These are phyloP conservation scores for Bradypodion pumilum DNA, from an alignment of 2,797 vertebrate species.

Conservation along the genomic window DNA sequence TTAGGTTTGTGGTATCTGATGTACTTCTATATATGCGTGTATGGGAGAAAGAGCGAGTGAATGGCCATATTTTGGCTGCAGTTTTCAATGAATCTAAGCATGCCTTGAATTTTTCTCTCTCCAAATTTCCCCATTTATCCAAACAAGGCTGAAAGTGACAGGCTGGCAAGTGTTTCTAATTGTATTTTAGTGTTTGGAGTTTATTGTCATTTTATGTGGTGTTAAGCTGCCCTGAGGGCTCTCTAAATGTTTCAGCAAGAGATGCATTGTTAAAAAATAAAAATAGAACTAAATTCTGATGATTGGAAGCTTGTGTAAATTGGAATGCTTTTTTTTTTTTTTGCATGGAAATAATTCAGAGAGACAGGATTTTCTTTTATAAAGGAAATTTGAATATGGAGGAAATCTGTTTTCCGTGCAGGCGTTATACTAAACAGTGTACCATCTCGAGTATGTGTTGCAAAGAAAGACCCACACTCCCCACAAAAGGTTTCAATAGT, in stretches of 20 bases:
- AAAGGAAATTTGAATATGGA: not conserved
- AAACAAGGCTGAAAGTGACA: not conserved
- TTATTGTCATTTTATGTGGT: conserved; percentile 4
- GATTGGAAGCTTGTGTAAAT: not conserved
- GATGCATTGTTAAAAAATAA: not conserved
- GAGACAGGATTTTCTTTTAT: not conserved
- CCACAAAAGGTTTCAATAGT: conserved; percentile 64
- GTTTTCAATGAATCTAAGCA: conserved; percentile 60
- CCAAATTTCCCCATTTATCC: conserved; percentile 7
- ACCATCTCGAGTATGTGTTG: conserved; percentile 57
- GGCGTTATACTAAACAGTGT: conserved; percentile 59
- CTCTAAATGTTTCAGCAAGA: not conserved
- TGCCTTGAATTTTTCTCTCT: conserved; percentile 22
- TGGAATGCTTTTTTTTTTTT: conserved; percentile 1
- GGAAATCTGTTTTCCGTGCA: not conserved
- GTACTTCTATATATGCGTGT: conserved; percentile 65
- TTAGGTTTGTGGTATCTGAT: conserved; percentile 46
- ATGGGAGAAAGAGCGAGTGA: conserved; percentile 41
- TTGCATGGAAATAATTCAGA: not conserved
- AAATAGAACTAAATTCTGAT: not conserved
- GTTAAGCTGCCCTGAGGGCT: not conserved
- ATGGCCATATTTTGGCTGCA: conserved; percentile 61
- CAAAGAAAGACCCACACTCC: conserved; percentile 38
- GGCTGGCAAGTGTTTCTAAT: not conserved
- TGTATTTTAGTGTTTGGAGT: conserved; percentile 10